These are phyloP conservation scores for Hofmannophila pseudospretella DNA, from an alignment of 2,888 invertebrate species.

Conservation along the genomic window DNA sequence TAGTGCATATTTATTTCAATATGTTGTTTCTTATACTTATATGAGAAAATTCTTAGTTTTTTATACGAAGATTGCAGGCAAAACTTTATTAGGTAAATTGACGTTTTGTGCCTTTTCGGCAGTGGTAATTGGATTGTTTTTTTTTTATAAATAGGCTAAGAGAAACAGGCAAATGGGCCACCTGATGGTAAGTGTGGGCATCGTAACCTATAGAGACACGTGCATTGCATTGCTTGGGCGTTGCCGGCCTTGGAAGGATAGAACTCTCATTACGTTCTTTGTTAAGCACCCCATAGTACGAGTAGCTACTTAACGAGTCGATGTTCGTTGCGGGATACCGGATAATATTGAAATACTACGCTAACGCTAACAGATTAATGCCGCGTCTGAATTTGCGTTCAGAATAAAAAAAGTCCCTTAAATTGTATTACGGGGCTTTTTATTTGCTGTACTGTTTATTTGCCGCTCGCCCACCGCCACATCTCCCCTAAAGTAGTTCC, in stretches of 20 bases:
- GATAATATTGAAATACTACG: constrained; percentile 3
- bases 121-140: too few relatives aligned
- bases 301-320: neutral
- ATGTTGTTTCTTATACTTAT: neutral
- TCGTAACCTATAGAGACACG: too few relatives aligned
- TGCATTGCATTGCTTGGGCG: too few relatives aligned
- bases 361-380: constrained; percentile 6
- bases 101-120: too few relatives aligned
- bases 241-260: too few relatives aligned
- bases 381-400: constrained; percentile 26
- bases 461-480: constrained; percentile 17
- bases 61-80: too few relatives aligned
- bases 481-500: constrained; percentile 15
- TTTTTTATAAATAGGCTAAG: too few relatives aligned
- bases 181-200: too few relatives aligned
- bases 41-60: constrained; percentile 2
- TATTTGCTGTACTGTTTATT: constrained; percentile 37
- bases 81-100: too few relatives aligned
- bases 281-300: too few relatives aligned
- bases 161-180: too few relatives aligned
- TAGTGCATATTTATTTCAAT: constrained; percentile 18
- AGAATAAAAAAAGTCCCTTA: constrained; percentile 27
- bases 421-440: constrained; percentile 59
- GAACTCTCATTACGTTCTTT: too few relatives aligned
- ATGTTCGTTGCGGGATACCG: neutral